A percentile compares a stretch with the other conserved stretches of the same genome.
phyloP scores from a whole-genome alignment of 2,113 vertebrate species.

The Sylvietta virens region DNA sequence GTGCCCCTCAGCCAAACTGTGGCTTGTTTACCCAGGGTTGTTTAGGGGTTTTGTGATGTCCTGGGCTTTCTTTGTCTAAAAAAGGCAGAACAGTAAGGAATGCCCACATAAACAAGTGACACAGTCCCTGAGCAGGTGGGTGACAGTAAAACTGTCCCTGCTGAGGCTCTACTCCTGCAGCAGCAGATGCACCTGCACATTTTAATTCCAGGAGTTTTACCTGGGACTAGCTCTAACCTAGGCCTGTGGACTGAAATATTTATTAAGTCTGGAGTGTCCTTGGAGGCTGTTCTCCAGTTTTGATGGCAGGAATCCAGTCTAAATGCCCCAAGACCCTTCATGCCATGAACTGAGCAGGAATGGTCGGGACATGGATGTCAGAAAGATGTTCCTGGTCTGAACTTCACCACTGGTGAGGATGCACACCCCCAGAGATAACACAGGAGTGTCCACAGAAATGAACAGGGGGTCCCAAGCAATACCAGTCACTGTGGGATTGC shows the following conservation, averaged over 20 bases:
- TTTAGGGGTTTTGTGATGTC: not conserved
- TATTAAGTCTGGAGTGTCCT: not conserved
- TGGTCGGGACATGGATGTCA: not conserved
- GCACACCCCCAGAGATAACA: not conserved
- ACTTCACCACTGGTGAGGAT: not conserved
- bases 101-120: not conserved
- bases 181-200: not conserved
- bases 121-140: not conserved
- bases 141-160: not conserved
- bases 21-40: not conserved
- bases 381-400: not conserved
- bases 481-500: not conserved
- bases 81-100: not conserved
- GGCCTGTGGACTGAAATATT: not conserved
- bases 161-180: not conserved
- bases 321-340: not conserved
- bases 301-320: not conserved
- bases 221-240: not conserved
- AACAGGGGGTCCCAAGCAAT: not conserved
- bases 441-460: not conserved
- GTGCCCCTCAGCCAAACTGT: not conserved
- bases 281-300: not conserved
- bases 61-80: not conserved
- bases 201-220: not conserved
- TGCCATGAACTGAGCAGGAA: not conserved